Evolutionary conservation across 2,888 invertebrate species (phyloP).

Genomic region (Xanthia togata): DNA sequence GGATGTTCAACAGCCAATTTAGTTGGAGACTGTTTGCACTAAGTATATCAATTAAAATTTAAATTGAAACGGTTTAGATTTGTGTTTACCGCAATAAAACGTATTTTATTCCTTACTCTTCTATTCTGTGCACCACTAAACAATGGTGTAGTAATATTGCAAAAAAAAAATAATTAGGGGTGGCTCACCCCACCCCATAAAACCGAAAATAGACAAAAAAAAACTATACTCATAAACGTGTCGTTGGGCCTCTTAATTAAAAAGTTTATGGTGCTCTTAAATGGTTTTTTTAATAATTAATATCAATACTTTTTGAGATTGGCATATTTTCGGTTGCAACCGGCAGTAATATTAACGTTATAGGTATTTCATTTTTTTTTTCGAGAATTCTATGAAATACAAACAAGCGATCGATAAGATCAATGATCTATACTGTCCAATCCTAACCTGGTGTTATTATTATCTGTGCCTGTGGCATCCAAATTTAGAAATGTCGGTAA

Average conservation of each 20-base stretch:
- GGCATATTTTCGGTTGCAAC: background rate
- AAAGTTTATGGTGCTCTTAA: background rate
- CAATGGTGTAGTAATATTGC: background rate
- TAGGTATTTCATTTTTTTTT: background rate
- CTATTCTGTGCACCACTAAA: background rate
- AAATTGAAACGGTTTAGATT: too few relatives aligned
- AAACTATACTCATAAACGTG: background rate
- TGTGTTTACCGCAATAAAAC: too few relatives aligned
- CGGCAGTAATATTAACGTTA: background rate
- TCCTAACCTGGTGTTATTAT: too few relatives aligned
- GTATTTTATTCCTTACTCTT: too few relatives aligned
- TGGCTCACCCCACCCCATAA: background rate
- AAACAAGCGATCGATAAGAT: too few relatives aligned
- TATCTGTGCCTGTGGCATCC: background rate
- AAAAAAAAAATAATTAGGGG: background rate
- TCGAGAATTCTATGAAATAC: too few relatives aligned
- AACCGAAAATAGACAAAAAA: background rate
- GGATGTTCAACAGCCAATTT: background rate
- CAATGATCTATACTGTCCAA: too few relatives aligned
- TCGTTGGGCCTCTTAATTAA: too few relatives aligned
- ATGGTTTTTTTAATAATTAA: background rate
- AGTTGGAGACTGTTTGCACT: background rate
- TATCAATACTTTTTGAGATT: background rate
- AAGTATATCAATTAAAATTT: background rate
- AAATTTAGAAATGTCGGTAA: background rate